Evolutionary conservation across 2,888 invertebrate genomes (phyloP).

Genomic region (Apomyelois bistriatella): DNA sequence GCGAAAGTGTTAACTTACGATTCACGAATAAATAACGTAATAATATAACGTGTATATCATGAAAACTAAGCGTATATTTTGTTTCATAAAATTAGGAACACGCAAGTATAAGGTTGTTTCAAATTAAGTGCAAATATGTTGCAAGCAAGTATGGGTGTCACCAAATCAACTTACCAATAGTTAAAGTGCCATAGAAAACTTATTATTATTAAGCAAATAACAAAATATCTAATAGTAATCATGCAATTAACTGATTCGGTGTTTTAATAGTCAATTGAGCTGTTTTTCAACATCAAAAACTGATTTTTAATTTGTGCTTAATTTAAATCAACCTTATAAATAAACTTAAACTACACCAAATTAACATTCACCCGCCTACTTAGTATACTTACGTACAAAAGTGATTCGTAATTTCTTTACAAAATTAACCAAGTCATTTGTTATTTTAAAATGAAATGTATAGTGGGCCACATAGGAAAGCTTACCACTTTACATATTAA

Average conservation of each 20-base stretch:
- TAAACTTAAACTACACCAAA: background rate
- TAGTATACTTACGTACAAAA: background rate
- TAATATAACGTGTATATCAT: conserved; percentile 18
- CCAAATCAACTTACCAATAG: no score
- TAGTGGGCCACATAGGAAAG: no score
- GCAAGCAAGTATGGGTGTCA: no score
- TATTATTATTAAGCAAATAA: no score
- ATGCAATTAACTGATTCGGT: no score
- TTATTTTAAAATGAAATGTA: background rate
- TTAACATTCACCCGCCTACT: background rate
- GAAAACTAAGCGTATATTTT: conserved; percentile 23
- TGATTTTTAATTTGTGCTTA: background rate
- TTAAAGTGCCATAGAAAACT: no score
- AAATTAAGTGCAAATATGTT: background rate
- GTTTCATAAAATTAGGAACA: conserved; percentile 18
- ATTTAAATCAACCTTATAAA: background rate
- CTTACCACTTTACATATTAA: no score
- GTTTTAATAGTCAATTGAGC: no score
- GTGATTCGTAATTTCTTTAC: background rate
- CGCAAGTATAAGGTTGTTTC: background rate
- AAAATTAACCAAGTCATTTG: background rate
- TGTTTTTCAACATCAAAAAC: no score
- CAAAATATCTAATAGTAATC: no score
- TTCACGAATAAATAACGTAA: conserved; percentile 19
- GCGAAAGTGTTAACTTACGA: conserved; percentile 13